A percentile compares a stretch with the other conserved stretches of the same genome.
Evolutionary conservation across 2,113 vertebrate species (phyloP).

Genomic region (Calypte anna): DNA sequence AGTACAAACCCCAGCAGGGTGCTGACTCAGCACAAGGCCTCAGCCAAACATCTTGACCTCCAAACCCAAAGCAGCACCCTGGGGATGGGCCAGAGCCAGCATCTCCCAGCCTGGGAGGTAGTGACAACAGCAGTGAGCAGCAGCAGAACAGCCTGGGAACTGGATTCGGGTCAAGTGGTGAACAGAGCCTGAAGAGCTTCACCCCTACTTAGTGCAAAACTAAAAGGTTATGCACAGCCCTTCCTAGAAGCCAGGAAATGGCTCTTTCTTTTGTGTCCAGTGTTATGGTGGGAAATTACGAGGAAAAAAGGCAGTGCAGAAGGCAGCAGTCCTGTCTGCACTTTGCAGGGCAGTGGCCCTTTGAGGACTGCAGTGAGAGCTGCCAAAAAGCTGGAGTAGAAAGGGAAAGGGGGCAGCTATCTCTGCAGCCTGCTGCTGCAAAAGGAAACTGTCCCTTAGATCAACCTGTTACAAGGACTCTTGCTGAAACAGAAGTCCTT

Average conservation of each 20-base stretch:
- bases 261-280: not conserved
- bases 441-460: not conserved
- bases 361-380: not conserved
- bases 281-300: not conserved
- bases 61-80: not conserved
- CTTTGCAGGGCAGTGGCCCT: not conserved
- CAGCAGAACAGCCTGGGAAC: not conserved
- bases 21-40: not conserved
- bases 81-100: not conserved
- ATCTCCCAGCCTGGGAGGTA: not conserved
- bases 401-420: not conserved
- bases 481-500: not conserved
- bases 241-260: not conserved
- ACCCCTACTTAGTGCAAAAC: not conserved
- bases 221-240: not conserved
- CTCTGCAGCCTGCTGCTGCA: not conserved
- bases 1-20: not conserved
- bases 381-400: not conserved
- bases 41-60: not conserved
- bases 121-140: accelerated
- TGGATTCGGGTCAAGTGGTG: not conserved
- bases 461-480: not conserved
- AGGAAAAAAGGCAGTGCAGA: not conserved
- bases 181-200: not conserved
- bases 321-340: not conserved